These are phyloP conservation scores for Phalloptychus januarius DNA, from an alignment of 2,797 vertebrate species.

Conservation along the genomic window DNA sequence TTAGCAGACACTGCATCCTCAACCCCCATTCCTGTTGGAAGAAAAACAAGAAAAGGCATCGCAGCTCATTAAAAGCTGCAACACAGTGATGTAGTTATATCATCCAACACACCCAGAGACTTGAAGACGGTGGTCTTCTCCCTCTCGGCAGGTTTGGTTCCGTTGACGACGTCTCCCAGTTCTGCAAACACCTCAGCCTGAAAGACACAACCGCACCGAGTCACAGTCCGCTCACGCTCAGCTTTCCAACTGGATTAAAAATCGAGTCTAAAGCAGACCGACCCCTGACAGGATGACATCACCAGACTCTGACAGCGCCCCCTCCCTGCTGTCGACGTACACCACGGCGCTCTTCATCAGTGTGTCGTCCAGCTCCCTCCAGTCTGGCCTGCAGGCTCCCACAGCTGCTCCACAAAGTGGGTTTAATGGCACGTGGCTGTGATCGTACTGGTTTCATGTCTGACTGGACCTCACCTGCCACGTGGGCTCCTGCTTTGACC, in stretches of 20 bases:
- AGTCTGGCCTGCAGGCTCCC: conserved; percentile 91
- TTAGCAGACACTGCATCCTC: conserved; percentile 92
- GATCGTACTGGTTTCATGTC: background rate
- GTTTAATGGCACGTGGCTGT: background rate
- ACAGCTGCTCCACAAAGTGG: conserved; percentile 77
- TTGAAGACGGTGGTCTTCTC: conserved; percentile 96
- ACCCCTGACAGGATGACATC: conserved; percentile 93
- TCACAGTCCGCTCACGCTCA: background rate
- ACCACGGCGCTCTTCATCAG: conserved; percentile 88
- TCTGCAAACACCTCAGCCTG: conserved; percentile 92
- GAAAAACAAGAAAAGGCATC: background rate
- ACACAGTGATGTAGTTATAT: background rate
- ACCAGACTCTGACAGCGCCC: conserved; percentile 87
- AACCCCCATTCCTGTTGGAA: conserved; percentile 88
- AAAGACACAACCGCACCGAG: conserved; percentile 13
- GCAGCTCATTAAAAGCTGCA: background rate
- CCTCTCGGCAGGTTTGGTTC: conserved; percentile 82
- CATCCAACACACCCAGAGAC: conserved; percentile 85
- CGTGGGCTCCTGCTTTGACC: conserved; percentile 94
- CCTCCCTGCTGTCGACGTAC: conserved; percentile 91
- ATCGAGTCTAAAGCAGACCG: conserved; percentile 13
- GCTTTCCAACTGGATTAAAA: background rate
- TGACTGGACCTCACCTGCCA: conserved; percentile 85
- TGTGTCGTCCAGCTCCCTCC: conserved; percentile 91
- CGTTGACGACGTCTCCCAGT: conserved; percentile 91